Evolutionary conservation across 1,140 invertebrate genomes (phyloP), one percentile per base, ranked within the genome.

Genomic region (Pachyrhynchus sulphureomaculatus): DNA sequence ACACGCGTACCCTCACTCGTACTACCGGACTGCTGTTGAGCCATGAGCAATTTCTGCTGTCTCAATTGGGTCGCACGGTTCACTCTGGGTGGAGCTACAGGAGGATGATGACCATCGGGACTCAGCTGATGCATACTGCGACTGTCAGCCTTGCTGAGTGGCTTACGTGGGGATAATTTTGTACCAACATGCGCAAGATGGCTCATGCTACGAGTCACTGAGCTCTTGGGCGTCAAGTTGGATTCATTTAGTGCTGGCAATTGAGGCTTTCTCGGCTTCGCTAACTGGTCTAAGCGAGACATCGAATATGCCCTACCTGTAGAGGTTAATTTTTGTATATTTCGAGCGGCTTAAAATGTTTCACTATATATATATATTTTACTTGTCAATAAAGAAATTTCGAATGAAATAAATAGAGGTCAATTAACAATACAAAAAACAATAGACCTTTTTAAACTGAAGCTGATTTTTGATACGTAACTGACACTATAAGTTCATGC

Each of bases 211-310:
- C 85, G 84, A 70, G 84, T 85, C 55, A 75, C 68, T 34, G 72
- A 71, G 75, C 72, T 73, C 52, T 66, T 66, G 47, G 68, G 57
- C 29, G 65, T 63, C 57, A 68, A 54, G 45, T 68, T 57, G 53
- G 71, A 61, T 75, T 82, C 80, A 67, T 75, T 70, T 70, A 82
- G 70, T 56, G 80, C 77, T 62, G 78, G 76, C 72, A 85, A 81
- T 69, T 79, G 76, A 67, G 79, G 80, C 71, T 81, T 80, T 59
- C 88, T 80, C 53, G 90, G 89, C 77, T 86, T 86, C 68, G 88
- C 82, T 77, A 93, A 81, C 73, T 89, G 86, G 83, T 94, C 92
- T 81, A 95, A 83, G 71, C 92, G 86, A 70, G 91, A 90, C 91
- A 94, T 92, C 73, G 91, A 93, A 81, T 89, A 90, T 70, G 92